Conservation (phyloP, 2,888 invertebrate species). For the Hypsopygia costalis region DNA sequence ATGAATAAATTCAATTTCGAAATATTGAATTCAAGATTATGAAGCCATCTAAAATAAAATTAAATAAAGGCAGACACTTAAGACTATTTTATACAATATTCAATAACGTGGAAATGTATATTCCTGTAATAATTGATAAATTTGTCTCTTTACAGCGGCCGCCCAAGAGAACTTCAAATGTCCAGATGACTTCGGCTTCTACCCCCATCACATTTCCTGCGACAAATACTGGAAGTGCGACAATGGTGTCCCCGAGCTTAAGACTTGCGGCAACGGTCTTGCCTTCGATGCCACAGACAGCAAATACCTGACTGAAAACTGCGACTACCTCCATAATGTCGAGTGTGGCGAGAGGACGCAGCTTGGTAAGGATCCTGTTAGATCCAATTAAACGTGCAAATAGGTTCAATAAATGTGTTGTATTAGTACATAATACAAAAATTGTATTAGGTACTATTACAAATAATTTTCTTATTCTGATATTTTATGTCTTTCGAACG, state of each 20-base stretch:
- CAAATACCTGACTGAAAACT: conserved; percentile 95
- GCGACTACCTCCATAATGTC: conserved; percentile 96
- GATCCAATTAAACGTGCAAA: no score
- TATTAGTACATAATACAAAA: no score
- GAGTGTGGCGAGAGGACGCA: conserved; percentile 94
- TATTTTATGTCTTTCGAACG: no score
- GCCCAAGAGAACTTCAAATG: conserved; percentile 94
- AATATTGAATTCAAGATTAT: no score
- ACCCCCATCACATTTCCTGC: conserved; percentile 93
- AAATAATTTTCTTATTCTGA: no score
- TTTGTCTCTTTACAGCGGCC: conserved; percentile 76
- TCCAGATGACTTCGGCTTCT: conserved; percentile 96
- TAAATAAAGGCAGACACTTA: no score
- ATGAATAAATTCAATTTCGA: no score
- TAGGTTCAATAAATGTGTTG: no score
- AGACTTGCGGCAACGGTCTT: conserved; percentile 96
- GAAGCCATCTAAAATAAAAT: not conserved
- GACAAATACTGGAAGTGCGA: conserved; percentile 98
- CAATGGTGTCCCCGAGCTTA: conserved; percentile 91
- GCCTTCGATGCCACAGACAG: conserved; percentile 94
- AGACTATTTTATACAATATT: no score
- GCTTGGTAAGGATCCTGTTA: conserved; percentile 85
- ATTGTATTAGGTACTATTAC: no score
- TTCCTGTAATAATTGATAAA: not conserved
- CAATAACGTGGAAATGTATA: no score